Conservation (phyloP, 1,140 invertebrate genomes). For the Atta colombica region DNA sequence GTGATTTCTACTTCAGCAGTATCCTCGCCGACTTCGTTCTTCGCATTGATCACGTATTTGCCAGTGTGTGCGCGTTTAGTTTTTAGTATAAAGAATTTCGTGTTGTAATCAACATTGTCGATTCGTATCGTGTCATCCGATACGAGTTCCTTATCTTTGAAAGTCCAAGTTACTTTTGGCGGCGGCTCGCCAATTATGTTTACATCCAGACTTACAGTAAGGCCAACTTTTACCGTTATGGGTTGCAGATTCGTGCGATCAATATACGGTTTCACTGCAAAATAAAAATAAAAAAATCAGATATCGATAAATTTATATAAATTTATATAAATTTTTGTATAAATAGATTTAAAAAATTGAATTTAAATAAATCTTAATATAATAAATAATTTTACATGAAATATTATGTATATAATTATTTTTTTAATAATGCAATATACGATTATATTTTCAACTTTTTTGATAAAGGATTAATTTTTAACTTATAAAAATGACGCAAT, state of each 20-base stretch:
- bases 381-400: neutral
- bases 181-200: constrained; percentile 98
- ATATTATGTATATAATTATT: neutral
- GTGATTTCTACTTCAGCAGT: constrained; percentile 95
- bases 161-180: constrained; percentile 96
- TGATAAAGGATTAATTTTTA: neutral
- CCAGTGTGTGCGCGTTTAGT: constrained; percentile 94
- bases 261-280: constrained; percentile 95
- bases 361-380: neutral
- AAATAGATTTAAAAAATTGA: neutral
- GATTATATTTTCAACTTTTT: neutral
- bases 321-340: neutral
- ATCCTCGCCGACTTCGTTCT: constrained; percentile 98
- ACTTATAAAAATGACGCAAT: constrained; percentile 75
- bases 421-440: neutral
- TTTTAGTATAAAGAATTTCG: constrained; percentile 95
- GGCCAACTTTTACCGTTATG: constrained; percentile 95
- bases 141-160: constrained; percentile 92
- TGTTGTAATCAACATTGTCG: constrained; percentile 96
- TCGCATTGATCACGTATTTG: constrained; percentile 96
- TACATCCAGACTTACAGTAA: constrained; percentile 96
- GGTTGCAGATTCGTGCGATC: constrained; percentile 96
- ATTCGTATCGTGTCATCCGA: constrained; percentile 91
- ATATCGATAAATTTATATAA: neutral
- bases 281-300: constrained; percentile 5